Evolutionary conservation across 1,140 invertebrate genomes (phyloP).

Genomic region (Zaprionus kolodkinae): DNA sequence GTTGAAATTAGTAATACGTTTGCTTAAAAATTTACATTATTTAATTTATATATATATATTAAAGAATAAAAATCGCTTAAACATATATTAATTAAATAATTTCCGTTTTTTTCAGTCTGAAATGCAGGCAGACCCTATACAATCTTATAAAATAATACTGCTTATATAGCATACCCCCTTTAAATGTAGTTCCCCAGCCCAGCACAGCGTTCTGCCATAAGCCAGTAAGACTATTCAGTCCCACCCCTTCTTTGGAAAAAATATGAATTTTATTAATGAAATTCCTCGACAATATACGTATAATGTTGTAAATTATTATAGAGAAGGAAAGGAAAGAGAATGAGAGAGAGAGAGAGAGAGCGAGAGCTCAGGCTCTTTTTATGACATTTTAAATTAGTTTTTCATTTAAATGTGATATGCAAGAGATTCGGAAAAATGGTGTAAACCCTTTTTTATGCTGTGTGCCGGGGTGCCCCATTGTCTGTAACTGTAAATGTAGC

Average conservation of each 20-base stretch:
- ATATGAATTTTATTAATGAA: conserved; percentile 32
- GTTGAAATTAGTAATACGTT: background rate
- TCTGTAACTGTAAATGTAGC: conserved; percentile 28
- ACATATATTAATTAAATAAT: no score
- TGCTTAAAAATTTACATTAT: no score
- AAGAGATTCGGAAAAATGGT: conserved; percentile 29
- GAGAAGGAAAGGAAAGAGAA: background rate
- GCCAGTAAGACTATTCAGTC: background rate
- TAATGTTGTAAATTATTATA: background rate
- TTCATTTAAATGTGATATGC: conserved; percentile 58
- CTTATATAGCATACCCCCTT: background rate
- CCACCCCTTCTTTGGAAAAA: background rate
- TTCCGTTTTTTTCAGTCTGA: no score
- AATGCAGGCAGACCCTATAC: background rate
- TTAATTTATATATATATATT: no score
- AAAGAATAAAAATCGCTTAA: no score
- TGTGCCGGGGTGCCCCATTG: conserved; percentile 7
- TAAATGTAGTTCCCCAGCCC: background rate
- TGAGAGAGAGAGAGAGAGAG: background rate
- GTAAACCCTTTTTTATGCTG: conserved; percentile 50
- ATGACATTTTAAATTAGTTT: conserved; percentile 58
- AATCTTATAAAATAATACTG: background rate
- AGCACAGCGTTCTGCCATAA: background rate
- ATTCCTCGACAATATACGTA: conserved; percentile 7
- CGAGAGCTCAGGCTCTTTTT: conserved; percentile 27